phyloP scores from a whole-genome alignment of 2,797 vertebrate genomes.

The Siniperca obscura region DNA sequence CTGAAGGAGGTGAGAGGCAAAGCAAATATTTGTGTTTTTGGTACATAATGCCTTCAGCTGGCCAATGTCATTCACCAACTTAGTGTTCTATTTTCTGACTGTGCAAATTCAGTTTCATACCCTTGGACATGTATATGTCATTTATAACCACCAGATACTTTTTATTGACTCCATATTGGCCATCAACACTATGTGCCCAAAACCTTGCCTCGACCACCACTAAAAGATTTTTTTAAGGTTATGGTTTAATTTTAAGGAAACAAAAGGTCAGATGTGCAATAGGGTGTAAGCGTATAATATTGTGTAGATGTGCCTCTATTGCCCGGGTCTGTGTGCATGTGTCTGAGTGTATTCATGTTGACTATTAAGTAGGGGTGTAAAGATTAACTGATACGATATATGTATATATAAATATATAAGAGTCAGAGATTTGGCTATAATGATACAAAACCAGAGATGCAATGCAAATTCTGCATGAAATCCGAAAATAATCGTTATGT shows the following conservation, averaged over 20 bases:
- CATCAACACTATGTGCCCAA: neutral
- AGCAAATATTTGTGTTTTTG: constrained; percentile 20
- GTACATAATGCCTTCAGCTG: neutral
- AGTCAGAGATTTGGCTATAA: too few relatives aligned
- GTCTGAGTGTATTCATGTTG: neutral
- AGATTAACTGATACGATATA: too few relatives aligned
- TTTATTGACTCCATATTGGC: neutral
- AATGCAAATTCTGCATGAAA: too few relatives aligned
- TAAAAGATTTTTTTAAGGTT: neutral
- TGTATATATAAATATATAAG: too few relatives aligned
- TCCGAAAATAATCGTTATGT: too few relatives aligned
- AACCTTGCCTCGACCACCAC: neutral
- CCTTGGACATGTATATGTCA: neutral
- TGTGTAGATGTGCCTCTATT: neutral
- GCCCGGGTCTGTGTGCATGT: neutral
- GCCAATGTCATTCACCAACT: constrained; percentile 6
- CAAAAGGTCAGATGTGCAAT: neutral
- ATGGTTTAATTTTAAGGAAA: neutral
- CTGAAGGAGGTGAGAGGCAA: constrained; percentile 13
- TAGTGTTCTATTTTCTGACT: neutral
- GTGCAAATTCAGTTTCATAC: constrained; percentile 2
- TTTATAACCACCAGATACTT: neutral
- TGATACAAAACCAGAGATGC: too few relatives aligned
- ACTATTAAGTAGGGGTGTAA: neutral
- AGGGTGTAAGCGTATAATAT: neutral